Conservation (phyloP, 2,797 vertebrate genomes). For the Gymnoscopelus braueri region DNA sequence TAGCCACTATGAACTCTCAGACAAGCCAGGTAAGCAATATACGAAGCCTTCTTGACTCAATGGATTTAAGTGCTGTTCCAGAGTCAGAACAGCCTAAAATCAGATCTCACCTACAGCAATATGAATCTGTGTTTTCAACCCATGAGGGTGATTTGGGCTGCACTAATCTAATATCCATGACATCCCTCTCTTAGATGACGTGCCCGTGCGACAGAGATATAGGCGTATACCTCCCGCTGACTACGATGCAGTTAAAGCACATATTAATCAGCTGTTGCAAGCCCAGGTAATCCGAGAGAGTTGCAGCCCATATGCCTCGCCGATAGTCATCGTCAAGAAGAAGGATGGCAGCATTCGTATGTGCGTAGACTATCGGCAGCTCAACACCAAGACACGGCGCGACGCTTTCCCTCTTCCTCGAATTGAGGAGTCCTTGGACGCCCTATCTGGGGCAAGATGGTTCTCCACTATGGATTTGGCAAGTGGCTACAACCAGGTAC, state of each 20-base stretch:
- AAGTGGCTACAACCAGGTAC: conserved; percentile 33
- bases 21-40: too few relatives aligned
- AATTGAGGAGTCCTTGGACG: neutral
- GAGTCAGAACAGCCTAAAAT: neutral
- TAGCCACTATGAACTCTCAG: neutral
- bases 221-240: conserved; percentile 11
- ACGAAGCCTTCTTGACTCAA: fast-evolving
- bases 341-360: neutral
- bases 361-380: conserved; percentile 12
- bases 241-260: conserved; percentile 10
- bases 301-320: conserved; percentile 7
- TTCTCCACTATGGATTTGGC: conserved; percentile 35
- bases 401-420: conserved; percentile 23
- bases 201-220: neutral
- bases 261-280: conserved; percentile 10
- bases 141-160: conserved; percentile 31
- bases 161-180: conserved; percentile 17
- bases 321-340: neutral
- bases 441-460: conserved; percentile 2
- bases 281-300: conserved; percentile 16
- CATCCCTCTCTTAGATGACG: conserved; percentile 13
- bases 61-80: neutral
- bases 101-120: neutral
- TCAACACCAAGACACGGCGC: conserved; percentile 12
- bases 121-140: neutral